Evolutionary conservation across 2,888 invertebrate species (phyloP).

Genomic region (Tridacna crocea): DNA sequence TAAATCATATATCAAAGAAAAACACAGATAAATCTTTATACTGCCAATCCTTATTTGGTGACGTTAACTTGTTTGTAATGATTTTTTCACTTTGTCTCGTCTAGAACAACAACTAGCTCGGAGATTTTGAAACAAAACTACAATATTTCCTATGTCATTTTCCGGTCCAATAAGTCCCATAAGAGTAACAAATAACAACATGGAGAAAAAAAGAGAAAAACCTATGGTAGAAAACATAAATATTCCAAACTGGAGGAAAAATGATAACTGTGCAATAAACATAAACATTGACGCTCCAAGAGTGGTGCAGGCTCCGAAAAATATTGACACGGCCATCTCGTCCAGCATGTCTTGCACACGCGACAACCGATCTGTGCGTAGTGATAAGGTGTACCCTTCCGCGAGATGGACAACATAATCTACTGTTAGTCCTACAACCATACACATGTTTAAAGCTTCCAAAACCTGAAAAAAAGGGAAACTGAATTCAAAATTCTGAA

Average conservation of each 20-base stretch:
- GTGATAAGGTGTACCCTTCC: constrained; percentile 71
- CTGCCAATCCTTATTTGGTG: too few relatives aligned
- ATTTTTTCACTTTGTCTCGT: too few relatives aligned
- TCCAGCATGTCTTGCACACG: constrained; percentile 72
- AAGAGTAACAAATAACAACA: constrained; percentile 72
- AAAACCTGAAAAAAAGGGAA: constrained; percentile 60
- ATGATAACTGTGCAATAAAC: constrained; percentile 75
- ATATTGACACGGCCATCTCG: constrained; percentile 74
- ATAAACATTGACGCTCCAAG: constrained; percentile 78
- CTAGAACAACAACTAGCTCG: too few relatives aligned
- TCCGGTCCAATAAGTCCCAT: constrained; percentile 74
- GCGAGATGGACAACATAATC: constrained; percentile 76
- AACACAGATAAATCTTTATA: too few relatives aligned
- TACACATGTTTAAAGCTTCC: constrained; percentile 72
- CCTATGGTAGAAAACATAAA: constrained; percentile 79
- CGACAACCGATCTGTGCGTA: constrained; percentile 57
- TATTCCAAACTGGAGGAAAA: constrained; percentile 79
- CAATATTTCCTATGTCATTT: constrained; percentile 51
- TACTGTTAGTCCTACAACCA: constrained; percentile 73
- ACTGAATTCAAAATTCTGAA: not conserved
- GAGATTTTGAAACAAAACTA: constrained; percentile 16
- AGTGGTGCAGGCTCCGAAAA: constrained; percentile 78
- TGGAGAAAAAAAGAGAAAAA: constrained; percentile 75
- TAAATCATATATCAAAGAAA: too few relatives aligned
- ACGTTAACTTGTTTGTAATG: too few relatives aligned